Conservation (phyloP, 2,113 vertebrate genomes). For the Todiramphus saurophagus region DNA sequence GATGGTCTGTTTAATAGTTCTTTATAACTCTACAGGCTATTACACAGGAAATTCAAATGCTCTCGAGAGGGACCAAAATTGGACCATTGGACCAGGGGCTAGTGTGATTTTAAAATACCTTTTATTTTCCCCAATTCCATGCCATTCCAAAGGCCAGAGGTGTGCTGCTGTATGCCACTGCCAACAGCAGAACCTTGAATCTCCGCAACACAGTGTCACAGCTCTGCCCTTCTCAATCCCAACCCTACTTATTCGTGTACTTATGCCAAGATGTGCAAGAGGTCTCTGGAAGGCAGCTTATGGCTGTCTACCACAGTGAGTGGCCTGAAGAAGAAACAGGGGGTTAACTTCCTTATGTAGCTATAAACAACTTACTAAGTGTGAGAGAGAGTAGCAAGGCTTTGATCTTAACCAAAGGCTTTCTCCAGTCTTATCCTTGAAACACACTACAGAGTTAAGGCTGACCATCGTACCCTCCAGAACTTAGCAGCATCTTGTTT, state of each 20-base stretch:
- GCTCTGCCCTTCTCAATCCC: background rate
- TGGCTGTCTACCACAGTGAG: background rate
- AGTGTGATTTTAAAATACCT: background rate
- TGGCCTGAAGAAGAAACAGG: background rate
- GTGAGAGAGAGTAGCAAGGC: background rate
- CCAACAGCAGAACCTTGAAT: background rate
- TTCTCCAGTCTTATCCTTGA: background rate
- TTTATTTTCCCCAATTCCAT: background rate
- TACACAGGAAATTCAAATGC: background rate
- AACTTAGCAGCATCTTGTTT: background rate
- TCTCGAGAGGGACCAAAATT: background rate
- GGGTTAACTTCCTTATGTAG: background rate
- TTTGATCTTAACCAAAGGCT: background rate
- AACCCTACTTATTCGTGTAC: background rate
- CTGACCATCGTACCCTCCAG: background rate
- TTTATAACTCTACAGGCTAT: background rate
- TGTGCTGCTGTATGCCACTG: accelerated
- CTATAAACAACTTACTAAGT: background rate
- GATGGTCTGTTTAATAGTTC: background rate
- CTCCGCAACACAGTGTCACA: accelerated
- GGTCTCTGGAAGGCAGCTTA: background rate
- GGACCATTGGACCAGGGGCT: background rate
- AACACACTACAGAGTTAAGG: background rate
- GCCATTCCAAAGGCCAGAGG: background rate
- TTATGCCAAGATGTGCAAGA: background rate